phyloP scores from a whole-genome alignment of 2,888 invertebrate species.

The Andrena dorsata region DNA sequence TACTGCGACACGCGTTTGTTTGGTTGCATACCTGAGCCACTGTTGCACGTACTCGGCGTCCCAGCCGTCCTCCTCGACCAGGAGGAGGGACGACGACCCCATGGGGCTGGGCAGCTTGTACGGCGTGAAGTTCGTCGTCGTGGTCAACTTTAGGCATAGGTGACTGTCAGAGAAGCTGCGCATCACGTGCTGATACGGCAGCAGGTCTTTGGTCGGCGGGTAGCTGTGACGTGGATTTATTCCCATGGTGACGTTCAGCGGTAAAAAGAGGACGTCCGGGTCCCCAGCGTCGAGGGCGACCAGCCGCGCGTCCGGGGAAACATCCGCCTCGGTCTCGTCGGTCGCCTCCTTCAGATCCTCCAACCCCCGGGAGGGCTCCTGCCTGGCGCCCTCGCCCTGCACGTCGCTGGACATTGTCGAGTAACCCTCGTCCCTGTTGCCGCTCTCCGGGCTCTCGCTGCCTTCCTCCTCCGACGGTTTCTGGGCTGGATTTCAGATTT shows the following conservation, averaged over 20 bases:
- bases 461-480: slow-evolving; percentile 89
- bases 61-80: slow-evolving; percentile 85
- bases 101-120: slow-evolving; percentile 79
- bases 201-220: slow-evolving; percentile 89
- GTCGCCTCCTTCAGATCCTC: slow-evolving; percentile 91
- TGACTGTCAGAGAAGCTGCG: slow-evolving; percentile 92
- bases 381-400: slow-evolving; percentile 89
- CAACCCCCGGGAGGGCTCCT: slow-evolving; percentile 87
- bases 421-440: slow-evolving; percentile 93
- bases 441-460: slow-evolving; percentile 91
- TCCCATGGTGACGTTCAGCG: slow-evolving; percentile 88
- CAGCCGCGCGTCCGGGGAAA: slow-evolving; percentile 85
- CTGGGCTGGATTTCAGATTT: slow-evolving; percentile 82
- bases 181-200: slow-evolving; percentile 91
- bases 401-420: slow-evolving; percentile 94
- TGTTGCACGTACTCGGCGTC: slow-evolving; percentile 92
- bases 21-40: slow-evolving; percentile 86
- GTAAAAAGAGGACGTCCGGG: slow-evolving; percentile 89
- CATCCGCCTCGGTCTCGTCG: slow-evolving; percentile 89
- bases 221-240: slow-evolving; percentile 90
- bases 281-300: slow-evolving; percentile 88
- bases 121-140: slow-evolving; percentile 84
- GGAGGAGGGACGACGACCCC: slow-evolving; percentile 79
- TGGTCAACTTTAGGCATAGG: slow-evolving; percentile 89
- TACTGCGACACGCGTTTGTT: neutral